Percentiles rank a stretch among this genome's conserved stretches.
Evolutionary conservation across 2,888 invertebrate genomes (phyloP).

Genomic region (Drosophila subsilvestris): DNA sequence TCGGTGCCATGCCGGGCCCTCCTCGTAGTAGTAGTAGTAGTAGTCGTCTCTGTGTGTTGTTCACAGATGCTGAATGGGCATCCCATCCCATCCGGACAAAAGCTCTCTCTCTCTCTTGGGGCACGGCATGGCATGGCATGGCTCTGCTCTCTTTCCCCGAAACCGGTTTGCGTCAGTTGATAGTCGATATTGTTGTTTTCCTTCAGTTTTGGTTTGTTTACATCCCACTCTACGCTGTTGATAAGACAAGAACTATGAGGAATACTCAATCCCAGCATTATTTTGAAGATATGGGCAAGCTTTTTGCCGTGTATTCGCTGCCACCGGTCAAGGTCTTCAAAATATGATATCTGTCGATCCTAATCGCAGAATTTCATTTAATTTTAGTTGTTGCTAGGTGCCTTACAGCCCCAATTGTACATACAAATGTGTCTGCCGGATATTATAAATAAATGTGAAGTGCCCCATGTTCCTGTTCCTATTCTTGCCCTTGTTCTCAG

Average conservation of each 20-base stretch:
- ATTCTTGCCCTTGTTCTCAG: background rate
- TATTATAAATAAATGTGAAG: conserved; percentile 5
- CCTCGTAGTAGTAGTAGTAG: conserved; percentile 6
- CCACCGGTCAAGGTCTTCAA: conserved; percentile 57
- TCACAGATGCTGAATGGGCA: conserved; percentile 19
- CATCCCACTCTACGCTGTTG: conserved; percentile 46
- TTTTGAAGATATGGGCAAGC: conserved; percentile 39
- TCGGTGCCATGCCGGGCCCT: conserved; percentile 57
- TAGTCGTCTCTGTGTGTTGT: conserved; percentile 4
- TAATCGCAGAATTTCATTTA: conserved; percentile 35
- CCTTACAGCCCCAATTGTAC: background rate
- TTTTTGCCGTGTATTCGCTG: conserved; percentile 56
- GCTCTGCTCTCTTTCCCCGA: conserved; percentile 7
- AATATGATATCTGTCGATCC: conserved; percentile 34
- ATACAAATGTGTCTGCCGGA: background rate
- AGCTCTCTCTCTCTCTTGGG: conserved; percentile 51
- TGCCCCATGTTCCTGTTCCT: background rate
- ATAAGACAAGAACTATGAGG: conserved; percentile 49
- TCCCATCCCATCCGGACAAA: conserved; percentile 12
- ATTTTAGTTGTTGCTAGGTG: conserved; percentile 51
- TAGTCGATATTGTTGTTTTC: conserved; percentile 51
- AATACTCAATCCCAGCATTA: background rate
- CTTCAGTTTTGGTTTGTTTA: conserved; percentile 66
- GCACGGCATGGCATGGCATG: background rate
- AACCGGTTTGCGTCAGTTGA: conserved; percentile 63